These are phyloP conservation scores for Rana temporaria DNA, from an alignment of 2,113 vertebrate species.

Conservation along the genomic window DNA sequence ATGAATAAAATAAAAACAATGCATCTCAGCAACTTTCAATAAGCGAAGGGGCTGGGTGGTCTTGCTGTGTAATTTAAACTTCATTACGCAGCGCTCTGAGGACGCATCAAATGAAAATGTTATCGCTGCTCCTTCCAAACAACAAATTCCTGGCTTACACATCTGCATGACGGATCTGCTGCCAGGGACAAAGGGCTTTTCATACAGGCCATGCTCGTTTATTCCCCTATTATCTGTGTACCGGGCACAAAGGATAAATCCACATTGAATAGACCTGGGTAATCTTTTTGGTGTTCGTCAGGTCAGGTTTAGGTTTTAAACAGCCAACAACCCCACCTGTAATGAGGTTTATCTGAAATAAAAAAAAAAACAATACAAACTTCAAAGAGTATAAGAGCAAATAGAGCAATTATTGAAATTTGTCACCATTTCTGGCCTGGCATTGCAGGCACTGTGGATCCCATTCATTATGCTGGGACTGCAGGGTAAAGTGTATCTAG, in stretches of 20 bases:
- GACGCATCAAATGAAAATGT: slow-evolving; percentile 47
- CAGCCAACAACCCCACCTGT: neutral
- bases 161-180: slow-evolving; percentile 38
- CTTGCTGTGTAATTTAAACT: slow-evolving; percentile 40
- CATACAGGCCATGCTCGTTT: slow-evolving; percentile 1
- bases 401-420: too few relatives aligned
- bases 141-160: slow-evolving; percentile 51
- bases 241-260: slow-evolving; percentile 18
- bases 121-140: slow-evolving; percentile 46
- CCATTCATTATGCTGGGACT: too few relatives aligned
- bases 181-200: slow-evolving; percentile 41
- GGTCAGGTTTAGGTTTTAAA: neutral
- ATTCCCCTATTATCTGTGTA: slow-evolving; percentile 31
- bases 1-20: slow-evolving; percentile 46
- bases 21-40: slow-evolving; percentile 35
- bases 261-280: neutral
- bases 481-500: too few relatives aligned
- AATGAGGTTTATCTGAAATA: too few relatives aligned
- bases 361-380: too few relatives aligned
- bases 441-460: too few relatives aligned
- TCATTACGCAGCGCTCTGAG: slow-evolving; percentile 45
- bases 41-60: slow-evolving; percentile 45
- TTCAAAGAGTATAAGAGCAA: too few relatives aligned
- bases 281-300: neutral
- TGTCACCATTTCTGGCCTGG: too few relatives aligned